Base-by-base conservation (phyloP, 2,113 vertebrate species). In the Marcusenius ussheri region DNA sequence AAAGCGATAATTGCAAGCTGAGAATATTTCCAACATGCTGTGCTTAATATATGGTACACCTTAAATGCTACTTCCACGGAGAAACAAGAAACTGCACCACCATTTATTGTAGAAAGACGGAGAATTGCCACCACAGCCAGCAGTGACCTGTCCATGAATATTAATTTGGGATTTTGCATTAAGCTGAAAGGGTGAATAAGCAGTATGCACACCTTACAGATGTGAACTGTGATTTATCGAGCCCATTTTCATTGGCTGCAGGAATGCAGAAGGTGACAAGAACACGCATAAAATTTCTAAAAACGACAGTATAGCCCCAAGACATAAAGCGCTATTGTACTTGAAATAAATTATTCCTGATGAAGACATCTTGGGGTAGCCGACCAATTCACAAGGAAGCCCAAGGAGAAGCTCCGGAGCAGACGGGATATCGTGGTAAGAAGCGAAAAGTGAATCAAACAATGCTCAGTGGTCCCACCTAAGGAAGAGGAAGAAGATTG, bases 321-420 rank as follows among this genome's bases (percentile, higher is more conserved):
- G 51, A 83, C 58, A 86, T 88, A 9, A 51, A 31, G 58, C 35
- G 3, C 49, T 21, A 66, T 31, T 83, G 11, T 13, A 51, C 5
- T 66, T 46, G 83, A 50, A 90, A 74, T 83, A 56, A 83, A 88
- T 45, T 47, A 24, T 31, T 91, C 90, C 92, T 93, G 92, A 94
- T 94, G 91, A 94, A 94, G 92, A 93, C 88, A 90, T 94, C 91
- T n/a, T 53, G 66, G 66, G 89, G 53, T 51, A 31, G n/a, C 13
- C 56, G 8, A 31, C 39, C 3, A n/a, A 39, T 87, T 49, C 66
- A 13, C 17, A 35, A 47, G 90, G 11, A 83, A 49, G 31, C 4
- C 58, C 35, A 19, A 3, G 70, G 70, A 21, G 15, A 39, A 88
- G 45, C 21, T 92, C 92, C 94, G 93, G 93, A 91, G 90, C 87